Conservation (phyloP, 1,140 invertebrate genomes). For the Brachionus sp. region DNA sequence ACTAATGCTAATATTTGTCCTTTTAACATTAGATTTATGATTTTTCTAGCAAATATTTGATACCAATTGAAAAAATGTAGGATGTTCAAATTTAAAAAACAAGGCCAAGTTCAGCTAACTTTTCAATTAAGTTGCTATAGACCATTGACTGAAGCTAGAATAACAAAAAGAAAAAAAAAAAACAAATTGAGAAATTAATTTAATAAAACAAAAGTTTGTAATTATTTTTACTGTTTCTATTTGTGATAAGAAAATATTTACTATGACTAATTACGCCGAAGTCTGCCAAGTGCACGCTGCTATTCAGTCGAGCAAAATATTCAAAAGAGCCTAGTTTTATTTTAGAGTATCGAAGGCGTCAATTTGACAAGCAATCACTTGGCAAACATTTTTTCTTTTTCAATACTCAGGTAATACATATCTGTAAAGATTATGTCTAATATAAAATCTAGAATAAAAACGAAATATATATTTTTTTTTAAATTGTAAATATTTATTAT, state of each 20-base stretch:
- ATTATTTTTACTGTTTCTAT: slow-evolving; percentile 6
- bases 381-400: neutral
- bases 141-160: neutral
- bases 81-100: neutral
- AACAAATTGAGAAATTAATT: neutral
- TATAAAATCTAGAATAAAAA: neutral
- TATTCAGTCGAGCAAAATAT: neutral
- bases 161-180: neutral
- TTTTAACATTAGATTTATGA: neutral
- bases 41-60: neutral
- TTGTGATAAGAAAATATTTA: neutral
- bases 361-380: neutral
- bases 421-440: neutral
- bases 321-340: neutral
- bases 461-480: no score
- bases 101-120: neutral
- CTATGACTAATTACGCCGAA: neutral
- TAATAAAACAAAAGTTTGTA: neutral
- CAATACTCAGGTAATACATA: neutral
- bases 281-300: neutral
- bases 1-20: no score
- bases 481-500: neutral
- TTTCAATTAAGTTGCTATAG: neutral
- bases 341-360: neutral
- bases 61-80: neutral